These are phyloP conservation scores for Cordylochernes scorpioides DNA, from an alignment of 2,888 invertebrate species.

Conservation along the genomic window DNA sequence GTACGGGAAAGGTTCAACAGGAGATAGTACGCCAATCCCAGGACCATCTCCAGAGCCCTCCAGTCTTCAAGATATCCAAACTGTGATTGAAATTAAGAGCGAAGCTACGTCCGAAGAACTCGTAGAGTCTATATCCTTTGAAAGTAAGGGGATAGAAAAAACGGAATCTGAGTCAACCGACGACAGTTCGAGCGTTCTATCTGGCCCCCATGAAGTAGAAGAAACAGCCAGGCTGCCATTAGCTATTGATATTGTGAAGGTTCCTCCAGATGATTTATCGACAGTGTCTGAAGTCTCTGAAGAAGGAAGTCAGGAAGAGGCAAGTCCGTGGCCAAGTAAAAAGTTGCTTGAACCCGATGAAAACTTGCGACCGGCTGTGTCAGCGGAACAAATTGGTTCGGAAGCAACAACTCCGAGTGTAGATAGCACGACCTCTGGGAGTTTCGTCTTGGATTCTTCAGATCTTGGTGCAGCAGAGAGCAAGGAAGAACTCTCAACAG, in stretches of 20 bases:
- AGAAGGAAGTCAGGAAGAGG: conserved; percentile 13
- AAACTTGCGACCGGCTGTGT: conserved; percentile 4
- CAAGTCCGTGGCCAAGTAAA: conserved; percentile 4
- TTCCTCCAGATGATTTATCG: conserved; percentile 11
- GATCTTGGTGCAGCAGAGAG: too few species aligned
- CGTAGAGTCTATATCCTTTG: conserved; percentile 3
- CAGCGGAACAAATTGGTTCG: conserved; percentile 10
- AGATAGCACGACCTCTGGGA: conserved; percentile 15
- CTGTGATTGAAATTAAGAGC: conserved; percentile 10
- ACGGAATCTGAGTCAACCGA: conserved; percentile 5
- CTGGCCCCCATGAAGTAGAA: conserved; percentile 7
- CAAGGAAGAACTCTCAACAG: conserved; percentile 8
- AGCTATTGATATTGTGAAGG: conserved; percentile 5
- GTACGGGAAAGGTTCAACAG: not conserved
- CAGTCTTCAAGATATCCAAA: conserved; percentile 10
- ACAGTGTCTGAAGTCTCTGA: conserved; percentile 16
- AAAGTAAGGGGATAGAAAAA: not conserved
- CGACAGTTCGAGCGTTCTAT: conserved; percentile 7
- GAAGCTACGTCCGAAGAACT: conserved; percentile 11
- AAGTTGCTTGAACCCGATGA: conserved; percentile 5
- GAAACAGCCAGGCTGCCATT: conserved; percentile 1
- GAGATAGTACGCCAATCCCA: conserved; percentile 9
- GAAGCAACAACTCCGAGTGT: conserved; percentile 12
- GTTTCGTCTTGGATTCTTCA: conserved; percentile 15
- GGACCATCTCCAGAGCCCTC: conserved; percentile 12